Conservation (phyloP, 2,113 vertebrate species). For the Trachemys scripta region DNA sequence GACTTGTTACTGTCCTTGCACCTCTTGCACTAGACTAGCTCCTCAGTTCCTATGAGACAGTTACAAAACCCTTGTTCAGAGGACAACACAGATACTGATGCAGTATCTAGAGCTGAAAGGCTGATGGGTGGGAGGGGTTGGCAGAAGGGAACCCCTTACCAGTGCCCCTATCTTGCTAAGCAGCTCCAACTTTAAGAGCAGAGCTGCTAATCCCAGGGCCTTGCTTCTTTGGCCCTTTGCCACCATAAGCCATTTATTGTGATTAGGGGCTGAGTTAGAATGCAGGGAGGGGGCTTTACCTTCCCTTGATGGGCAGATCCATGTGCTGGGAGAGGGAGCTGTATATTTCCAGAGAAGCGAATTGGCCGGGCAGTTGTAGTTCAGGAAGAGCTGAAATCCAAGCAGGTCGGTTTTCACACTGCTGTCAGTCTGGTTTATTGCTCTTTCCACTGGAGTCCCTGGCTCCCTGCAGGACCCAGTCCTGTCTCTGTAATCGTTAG, state of each 20-base stretch:
- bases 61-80: slow-evolving; percentile 1
- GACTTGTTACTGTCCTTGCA: slow-evolving; percentile 5
- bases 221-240: slow-evolving; percentile 18
- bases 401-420: background rate
- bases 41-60: background rate
- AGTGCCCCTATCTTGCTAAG: background rate
- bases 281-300: slow-evolving; percentile 11
- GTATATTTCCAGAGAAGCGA: background rate
- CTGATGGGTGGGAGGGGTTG: background rate
- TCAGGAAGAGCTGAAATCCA: background rate
- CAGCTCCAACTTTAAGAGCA: background rate
- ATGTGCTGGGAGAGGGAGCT: slow-evolving; percentile 18
- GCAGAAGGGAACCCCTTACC: background rate
- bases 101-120: background rate
- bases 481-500: background rate
- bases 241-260: background rate
- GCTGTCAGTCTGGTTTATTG: background rate
- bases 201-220: slow-evolving; percentile 1
- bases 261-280: slow-evolving; percentile 48
- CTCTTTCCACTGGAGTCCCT: background rate
- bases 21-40: background rate
- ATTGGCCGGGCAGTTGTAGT: background rate
- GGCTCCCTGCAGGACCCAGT: background rate
- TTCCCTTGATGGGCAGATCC: background rate
- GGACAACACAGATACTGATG: fast-evolving